Base-by-base conservation (phyloP, 2,888 invertebrate species). In the Tachina grossa region DNA sequence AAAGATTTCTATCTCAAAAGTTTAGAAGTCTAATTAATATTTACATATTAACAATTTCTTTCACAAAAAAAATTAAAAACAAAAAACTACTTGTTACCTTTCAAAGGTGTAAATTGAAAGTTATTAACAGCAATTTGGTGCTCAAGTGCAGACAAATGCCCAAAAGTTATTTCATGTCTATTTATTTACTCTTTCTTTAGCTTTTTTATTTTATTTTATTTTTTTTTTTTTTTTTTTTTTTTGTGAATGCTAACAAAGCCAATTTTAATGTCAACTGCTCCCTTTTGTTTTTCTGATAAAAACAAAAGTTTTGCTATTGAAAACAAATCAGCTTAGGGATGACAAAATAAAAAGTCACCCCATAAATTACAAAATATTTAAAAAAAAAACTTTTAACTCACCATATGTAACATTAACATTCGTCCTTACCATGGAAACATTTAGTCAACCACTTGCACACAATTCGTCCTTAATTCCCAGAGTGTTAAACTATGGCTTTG, bases 401-500 rank as follows among this genome's bases (percentile, higher is more conserved):
- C 31, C 75, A 68, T 68, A 66, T 53, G 45, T 14, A 31, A 51
- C 39, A 71, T 9, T 45, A 59, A 71, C 53, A 63, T 51, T 68
- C 43, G 61, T 72, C 65, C 47, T 43, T 77, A 31, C 39, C 57
- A 43, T 68, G 45, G 16, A 49, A 69, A 71, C 74, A 55, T 74
- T 84, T 74, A 79, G 74, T 69, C 84, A 80, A 75, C 69, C 80
- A 84, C 80, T 75, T 80, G 63, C 69, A 79, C 69, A 68, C 74
- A 74, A 65, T 57, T 80, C 65, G 49, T 80, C 69, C 69, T 76
- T 80, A 79, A 84, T 80, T 80, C 80, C 80, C 79, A 84, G 65
- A 80, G 84, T 84, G 85, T 85, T 85, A 85, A 85, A 85, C 85
- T 85, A 85, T 78, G 81, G 85, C 78, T 81, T 82, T 82, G 14